Base-by-base conservation (phyloP, 2,888 invertebrate species). In the Tanypteryx hageni region DNA sequence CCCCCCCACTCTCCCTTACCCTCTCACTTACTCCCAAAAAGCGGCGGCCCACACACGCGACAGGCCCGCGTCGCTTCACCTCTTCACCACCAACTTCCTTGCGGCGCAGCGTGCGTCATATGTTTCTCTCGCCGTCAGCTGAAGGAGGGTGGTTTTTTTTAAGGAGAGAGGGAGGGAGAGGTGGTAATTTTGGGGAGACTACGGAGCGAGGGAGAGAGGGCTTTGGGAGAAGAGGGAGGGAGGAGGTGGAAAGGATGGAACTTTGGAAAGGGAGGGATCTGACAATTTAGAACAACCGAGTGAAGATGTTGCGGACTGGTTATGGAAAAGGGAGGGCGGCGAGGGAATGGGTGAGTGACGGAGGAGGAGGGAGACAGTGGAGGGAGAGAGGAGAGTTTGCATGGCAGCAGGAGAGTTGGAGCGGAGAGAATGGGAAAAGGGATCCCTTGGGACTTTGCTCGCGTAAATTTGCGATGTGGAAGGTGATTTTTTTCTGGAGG, bases 41-140 rank as follows among this genome's bases (percentile, higher is more conserved):
- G 44, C n/a, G n/a, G 68, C 89, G n/a, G 16, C 31, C 18, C 31
- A 18, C 89, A 64, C 89, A 10, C 31, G 64, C 68, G 89, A 31
- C 61, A 64, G 64, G n/a, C 89, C 64, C 31, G 64, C 18, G 56
- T 83, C 83, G 57, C 56, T 68, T 89, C 64, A 44, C 44, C 89
- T n/a, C 44, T 68, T 64, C n/a, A 89, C 89, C 89, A 44, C 89
- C 89, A 56, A 89, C 89, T 68, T 89, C 89, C 64, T 89, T 61
- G 64, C 27, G 68, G 89, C 89, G 89, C 89, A 44, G 14, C 89
- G 64, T 44, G 44, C 64, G 89, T 44, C 89, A 89, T 89, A n/a
- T 89, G 64, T 64, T 44, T 44, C 44, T 44, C 89, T 89, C 89
- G 44, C n/a, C 61, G 57, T 57, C 86, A 59, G n/a, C 31, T 64